Percentiles rank a stretch among this genome's conserved stretches.
These are phyloP conservation scores for Augochlorella aurata DNA, from an alignment of 2,888 invertebrate species.

Conservation along the genomic window DNA sequence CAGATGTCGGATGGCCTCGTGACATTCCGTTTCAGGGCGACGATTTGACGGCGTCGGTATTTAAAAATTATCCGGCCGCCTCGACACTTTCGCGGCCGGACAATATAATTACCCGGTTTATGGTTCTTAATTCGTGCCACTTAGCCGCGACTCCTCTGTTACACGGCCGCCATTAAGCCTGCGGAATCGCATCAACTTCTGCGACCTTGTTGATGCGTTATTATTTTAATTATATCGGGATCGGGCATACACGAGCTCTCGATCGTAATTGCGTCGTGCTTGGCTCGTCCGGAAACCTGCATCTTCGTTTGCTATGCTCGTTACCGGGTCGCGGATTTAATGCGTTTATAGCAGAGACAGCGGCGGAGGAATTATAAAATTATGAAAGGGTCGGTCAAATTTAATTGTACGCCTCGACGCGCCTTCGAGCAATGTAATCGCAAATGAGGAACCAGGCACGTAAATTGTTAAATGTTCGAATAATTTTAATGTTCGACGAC, in stretches of 20 bases:
- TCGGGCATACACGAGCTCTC: background rate
- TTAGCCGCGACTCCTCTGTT: slow-evolving; percentile 6
- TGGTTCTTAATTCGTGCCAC: slow-evolving; percentile 38
- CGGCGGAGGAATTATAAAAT: too few relatives aligned
- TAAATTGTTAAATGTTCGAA: too few relatives aligned
- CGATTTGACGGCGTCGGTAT: slow-evolving; percentile 66
- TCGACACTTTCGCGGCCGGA: slow-evolving; percentile 37
- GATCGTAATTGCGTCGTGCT: background rate
- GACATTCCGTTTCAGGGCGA: slow-evolving; percentile 65
- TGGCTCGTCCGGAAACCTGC: too few relatives aligned
- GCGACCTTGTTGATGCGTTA: background rate
- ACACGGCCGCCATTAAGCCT: background rate
- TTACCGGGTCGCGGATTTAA: too few relatives aligned
- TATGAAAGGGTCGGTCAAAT: too few relatives aligned
- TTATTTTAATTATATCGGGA: background rate
- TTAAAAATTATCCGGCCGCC: slow-evolving; percentile 58
- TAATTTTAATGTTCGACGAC: too few relatives aligned
- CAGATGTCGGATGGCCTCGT: slow-evolving; percentile 66
- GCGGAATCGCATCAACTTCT: slow-evolving; percentile 28
- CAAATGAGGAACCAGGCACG: too few relatives aligned
- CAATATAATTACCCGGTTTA: slow-evolving; percentile 48
- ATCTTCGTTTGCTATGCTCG: too few relatives aligned
- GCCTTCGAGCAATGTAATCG: too few relatives aligned
- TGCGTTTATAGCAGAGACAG: too few relatives aligned
- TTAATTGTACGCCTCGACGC: too few relatives aligned